Evolutionary conservation across 2,113 vertebrate species (phyloP).

Genomic region (Coptodon rendalli): DNA sequence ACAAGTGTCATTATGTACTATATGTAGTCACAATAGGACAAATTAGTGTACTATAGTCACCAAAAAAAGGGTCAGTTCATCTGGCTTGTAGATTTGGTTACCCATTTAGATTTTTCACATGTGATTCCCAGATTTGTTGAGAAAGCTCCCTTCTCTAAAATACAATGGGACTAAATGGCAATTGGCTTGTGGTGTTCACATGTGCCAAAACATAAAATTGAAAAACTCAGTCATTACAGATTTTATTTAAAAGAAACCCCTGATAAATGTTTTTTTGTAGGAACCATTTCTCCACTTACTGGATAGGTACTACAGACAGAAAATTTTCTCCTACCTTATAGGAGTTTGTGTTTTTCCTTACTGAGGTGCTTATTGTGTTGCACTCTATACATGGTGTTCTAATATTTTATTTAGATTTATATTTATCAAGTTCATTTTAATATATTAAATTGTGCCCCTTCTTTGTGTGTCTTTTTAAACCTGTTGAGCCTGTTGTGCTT

Average conservation of each 20-base stretch:
- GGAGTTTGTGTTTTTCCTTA: neutral
- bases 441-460: accelerated
- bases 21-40: neutral
- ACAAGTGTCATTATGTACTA: accelerated
- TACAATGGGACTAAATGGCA: neutral
- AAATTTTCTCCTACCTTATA: neutral
- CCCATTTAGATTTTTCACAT: neutral
- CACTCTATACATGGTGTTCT: neutral
- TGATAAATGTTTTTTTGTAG: neutral
- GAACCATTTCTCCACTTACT: neutral
- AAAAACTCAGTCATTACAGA: neutral
- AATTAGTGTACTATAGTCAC: neutral
- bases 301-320: neutral
- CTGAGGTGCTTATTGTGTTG: neutral
- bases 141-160: neutral
- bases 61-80: neutral
- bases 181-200: neutral
- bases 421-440: neutral
- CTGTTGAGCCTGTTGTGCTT: neutral
- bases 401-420: neutral
- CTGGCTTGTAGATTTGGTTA: neutral
- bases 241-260: accelerated
- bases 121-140: neutral
- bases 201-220: neutral
- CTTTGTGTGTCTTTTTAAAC: neutral